Evolutionary conservation across 2,797 vertebrate species (phyloP), one percentile per base, ranked within the genome.

Genomic region (Myotis vivesi): DNA sequence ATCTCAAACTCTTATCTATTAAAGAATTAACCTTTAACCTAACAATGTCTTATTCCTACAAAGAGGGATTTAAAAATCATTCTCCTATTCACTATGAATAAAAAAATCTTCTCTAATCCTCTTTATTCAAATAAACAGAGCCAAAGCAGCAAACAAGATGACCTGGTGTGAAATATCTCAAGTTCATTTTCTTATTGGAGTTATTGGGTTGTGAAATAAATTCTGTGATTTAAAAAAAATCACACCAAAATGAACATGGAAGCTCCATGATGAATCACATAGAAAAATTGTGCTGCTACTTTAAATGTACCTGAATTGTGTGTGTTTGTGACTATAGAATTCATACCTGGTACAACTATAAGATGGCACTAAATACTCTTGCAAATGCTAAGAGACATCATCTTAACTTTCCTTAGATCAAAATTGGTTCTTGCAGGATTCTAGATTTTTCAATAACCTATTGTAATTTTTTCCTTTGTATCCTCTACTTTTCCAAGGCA

Each of bases 11-110:
- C 25, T 88, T 77, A 73, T 25, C 75, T 81, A 72, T 28, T 89
- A 73, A 75, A 69, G 8, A 64, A 95, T 51, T 92, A 33, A 91
- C 23, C 17, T 81, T 49, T 85, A 62, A 72, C 1, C 13, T 17
- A 95, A 25, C 5, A 55, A 59, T 79, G 87, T 89, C 46, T 77
- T 71, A 30, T 49, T 64, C 2, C 22, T 84, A 57, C 38, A 69
- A 59, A 84, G 30, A 87, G 51, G 89, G 28, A 94, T 88, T 77
- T 85, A 49, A 92, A 93, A 89, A 85, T 80, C 5, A 0, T 71
- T 59, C 64, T 69, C 8, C 49, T 94, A 92, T 79, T 79, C 41
- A 88, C 71, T 41, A 41, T 82, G 30, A 94, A 88, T 89, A 93
- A 93, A 91, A 91, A 6, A 59, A 73, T 30, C 57, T 86, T 87